These are phyloP conservation scores for Phymorhynchus buccinoides DNA, from an alignment of 1,140 invertebrate species.

Conservation along the genomic window DNA sequence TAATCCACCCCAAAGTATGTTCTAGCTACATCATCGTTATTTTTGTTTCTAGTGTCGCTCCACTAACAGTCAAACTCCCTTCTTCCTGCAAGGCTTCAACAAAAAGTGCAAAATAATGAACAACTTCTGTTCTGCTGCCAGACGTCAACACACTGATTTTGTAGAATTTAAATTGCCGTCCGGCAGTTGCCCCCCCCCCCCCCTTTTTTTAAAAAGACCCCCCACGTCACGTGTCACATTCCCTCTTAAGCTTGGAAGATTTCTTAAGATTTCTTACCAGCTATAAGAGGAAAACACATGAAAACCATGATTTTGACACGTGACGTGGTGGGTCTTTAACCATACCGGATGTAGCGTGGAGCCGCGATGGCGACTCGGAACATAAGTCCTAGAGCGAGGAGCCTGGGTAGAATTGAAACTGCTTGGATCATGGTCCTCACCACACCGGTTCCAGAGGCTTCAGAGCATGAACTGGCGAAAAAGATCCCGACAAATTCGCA, in stretches of 20 bases:
- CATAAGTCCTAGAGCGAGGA: not conserved
- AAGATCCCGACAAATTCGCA: slow-evolving; percentile 4
- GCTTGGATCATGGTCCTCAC: not conserved
- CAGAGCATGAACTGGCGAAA: slow-evolving; percentile 5
- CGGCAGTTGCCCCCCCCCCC: not conserved
- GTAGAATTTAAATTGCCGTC: slow-evolving; percentile 4
- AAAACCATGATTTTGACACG: too few relatives aligned
- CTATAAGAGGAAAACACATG: too few relatives aligned
- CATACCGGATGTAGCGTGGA: not conserved
- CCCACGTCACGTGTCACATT: too few relatives aligned
- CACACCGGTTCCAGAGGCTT: not conserved
- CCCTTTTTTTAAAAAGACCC: too few relatives aligned
- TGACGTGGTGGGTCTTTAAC: too few relatives aligned
- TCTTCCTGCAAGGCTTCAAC: not conserved
- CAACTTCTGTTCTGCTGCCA: not conserved
- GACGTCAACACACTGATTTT: not conserved
- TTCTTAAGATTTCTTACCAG: too few relatives aligned
- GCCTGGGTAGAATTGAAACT: not conserved
- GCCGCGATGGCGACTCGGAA: slow-evolving; percentile 1
- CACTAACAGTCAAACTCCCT: not conserved
- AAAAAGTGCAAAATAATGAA: too few relatives aligned
- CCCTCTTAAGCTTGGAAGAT: too few relatives aligned
- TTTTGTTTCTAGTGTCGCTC: not conserved
- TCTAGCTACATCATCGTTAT: not conserved
- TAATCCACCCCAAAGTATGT: not conserved